phyloP scores from a whole-genome alignment of 1,140 invertebrate genomes.

The Eriosoma lanigerum region DNA sequence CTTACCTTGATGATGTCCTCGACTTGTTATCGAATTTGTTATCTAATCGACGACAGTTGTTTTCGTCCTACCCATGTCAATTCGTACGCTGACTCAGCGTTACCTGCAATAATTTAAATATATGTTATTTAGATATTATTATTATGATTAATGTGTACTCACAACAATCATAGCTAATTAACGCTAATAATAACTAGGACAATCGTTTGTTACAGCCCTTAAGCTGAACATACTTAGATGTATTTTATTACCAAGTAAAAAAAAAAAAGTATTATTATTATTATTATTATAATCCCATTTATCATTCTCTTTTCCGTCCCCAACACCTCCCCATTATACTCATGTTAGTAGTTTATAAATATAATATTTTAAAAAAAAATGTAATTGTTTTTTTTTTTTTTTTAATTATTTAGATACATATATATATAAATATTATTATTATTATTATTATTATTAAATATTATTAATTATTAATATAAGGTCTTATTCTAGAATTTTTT shows the following conservation, averaged over 20 bases:
- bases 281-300: background rate
- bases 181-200: conserved; percentile 37
- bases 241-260: conserved; percentile 20
- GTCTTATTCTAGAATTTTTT: conserved; percentile 34
- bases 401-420: conserved; percentile 32
- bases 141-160: conserved; percentile 14
- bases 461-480: conserved; percentile 20
- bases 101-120: conserved; percentile 47
- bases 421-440: no score
- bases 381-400: conserved; percentile 4
- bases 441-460: no score
- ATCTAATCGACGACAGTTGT: conserved; percentile 43
- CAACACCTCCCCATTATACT: background rate
- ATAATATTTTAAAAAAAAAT: background rate
- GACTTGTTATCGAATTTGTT: conserved; percentile 47
- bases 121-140: conserved; percentile 41
- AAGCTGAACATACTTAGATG: conserved; percentile 26
- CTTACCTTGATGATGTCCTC: conserved; percentile 33
- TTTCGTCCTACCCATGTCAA: conserved; percentile 51
- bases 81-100: conserved; percentile 39
- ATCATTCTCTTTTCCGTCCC: background rate
- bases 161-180: conserved; percentile 42
- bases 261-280: conserved; percentile 7
- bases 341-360: conserved; percentile 5
- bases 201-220: conserved; percentile 32